phyloP scores from a whole-genome alignment of 2,888 invertebrate genomes.

The Megamerina dolium region DNA sequence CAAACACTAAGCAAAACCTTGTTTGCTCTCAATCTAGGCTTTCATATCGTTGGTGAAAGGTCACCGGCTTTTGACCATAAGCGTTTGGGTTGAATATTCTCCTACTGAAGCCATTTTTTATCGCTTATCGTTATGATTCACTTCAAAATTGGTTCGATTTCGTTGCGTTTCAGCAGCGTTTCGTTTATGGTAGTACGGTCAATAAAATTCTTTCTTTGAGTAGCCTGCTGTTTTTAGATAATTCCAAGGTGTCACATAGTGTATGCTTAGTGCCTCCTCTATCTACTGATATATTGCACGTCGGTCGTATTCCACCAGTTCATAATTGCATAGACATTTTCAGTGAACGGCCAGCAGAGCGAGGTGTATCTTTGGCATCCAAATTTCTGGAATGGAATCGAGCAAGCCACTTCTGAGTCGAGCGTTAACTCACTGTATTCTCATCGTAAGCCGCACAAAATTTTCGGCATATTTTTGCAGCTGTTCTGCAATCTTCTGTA shows the following conservation, averaged over 20 bases:
- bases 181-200: too few relatives aligned
- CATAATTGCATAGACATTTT: not conserved
- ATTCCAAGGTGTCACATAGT: not conserved
- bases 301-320: not conserved
- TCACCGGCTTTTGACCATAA: not conserved
- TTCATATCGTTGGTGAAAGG: not conserved
- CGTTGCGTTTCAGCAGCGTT: not conserved
- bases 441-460: too few relatives aligned
- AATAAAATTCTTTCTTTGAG: too few relatives aligned
- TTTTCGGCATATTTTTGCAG: too few relatives aligned
- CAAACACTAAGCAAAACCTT: not conserved
- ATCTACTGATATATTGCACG: not conserved
- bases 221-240: not conserved
- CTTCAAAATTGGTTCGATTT: not conserved
- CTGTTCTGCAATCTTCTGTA: too few relatives aligned
- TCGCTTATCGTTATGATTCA: not conserved
- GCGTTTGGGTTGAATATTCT: not conserved
- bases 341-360: not conserved
- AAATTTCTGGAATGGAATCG: too few relatives aligned
- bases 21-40: not conserved
- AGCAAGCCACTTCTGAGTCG: too few relatives aligned
- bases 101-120: not conserved
- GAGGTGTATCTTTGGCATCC: not conserved
- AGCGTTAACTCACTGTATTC: too few relatives aligned
- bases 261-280: not conserved